Conservation (phyloP, 2,113 vertebrate species). For the Galeopterus variegatus region DNA sequence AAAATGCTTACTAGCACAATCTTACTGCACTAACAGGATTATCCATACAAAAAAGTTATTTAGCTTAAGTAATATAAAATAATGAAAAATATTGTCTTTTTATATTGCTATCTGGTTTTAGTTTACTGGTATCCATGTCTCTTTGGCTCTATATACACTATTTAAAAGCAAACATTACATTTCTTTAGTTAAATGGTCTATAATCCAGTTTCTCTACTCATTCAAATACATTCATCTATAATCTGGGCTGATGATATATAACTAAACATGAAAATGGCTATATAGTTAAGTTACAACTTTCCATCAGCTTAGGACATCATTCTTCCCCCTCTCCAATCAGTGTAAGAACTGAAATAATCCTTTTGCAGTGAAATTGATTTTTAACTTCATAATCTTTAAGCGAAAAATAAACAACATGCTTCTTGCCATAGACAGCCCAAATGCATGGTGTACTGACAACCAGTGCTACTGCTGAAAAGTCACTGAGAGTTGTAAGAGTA, state of each 20-base stretch:
- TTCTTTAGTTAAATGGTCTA: neutral
- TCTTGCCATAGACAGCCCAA: neutral
- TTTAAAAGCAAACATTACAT: neutral
- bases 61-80: neutral
- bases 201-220: neutral
- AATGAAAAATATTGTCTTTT: neutral
- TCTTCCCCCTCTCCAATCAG: neutral
- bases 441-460: neutral
- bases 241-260: neutral
- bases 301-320: neutral
- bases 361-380: conserved; percentile 3
- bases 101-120: neutral
- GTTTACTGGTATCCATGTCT: neutral
- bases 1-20: neutral
- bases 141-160: neutral
- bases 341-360: neutral
- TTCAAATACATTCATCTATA: neutral
- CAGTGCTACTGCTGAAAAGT: neutral
- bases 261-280: neutral
- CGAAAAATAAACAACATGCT: neutral
- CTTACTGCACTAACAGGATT: neutral
- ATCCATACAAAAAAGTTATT: neutral
- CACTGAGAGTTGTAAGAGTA: neutral
- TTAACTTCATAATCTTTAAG: neutral
- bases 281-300: neutral